Evolutionary conservation across 2,797 vertebrate species (phyloP), one percentile per base, ranked within the genome.

Genomic region (Sphaeramia orbicularis): DNA sequence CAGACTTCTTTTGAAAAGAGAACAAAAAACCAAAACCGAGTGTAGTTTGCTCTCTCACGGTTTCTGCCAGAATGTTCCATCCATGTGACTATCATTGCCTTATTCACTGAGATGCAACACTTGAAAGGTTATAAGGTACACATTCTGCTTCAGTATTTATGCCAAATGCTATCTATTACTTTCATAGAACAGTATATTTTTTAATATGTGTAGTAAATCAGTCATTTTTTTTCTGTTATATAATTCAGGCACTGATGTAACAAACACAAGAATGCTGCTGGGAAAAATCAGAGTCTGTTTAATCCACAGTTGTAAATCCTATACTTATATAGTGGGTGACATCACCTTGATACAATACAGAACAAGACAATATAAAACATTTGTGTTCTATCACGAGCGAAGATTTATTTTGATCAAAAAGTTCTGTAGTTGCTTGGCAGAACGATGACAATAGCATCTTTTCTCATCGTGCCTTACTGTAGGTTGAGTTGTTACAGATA

Each of bases 61-160:
- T 6, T 19, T 42, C 11, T 24, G 37, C 40, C 14, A 43, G 7
- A 36, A 43, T 16, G 24, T 43, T 41, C 18, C n/a, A 45, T 36
- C 37, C 21, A 44, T 41, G n/a, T 49, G 35, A 47, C 27, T 42
- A 50, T 40, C 38, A 16, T 35, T 11, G 18, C 15, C 12, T 67
- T 21, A 32, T 69, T 53, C 24, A 40, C 30, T 59, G 30, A 12
- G 30, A 44, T 41, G 12, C 37, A 21, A 41, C 18, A 8, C 15
- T 16, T n/a, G 32, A 47, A 57, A 44, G 36, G 36, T 73, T 2
- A 67, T 73, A 45, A 42, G 41, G 71, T 50, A 24, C 21, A 24
- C 24, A 53, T 71, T 10, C 54, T 42, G 10, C 57, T 49, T 10
- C 10, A 32, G 12, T 42, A 14, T 12, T 48, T 49, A 19, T 5